A percentile compares a stretch with the other conserved stretches of the same genome.
phyloP scores from a whole-genome alignment of 2,888 invertebrate species.

The Timandra comae region DNA sequence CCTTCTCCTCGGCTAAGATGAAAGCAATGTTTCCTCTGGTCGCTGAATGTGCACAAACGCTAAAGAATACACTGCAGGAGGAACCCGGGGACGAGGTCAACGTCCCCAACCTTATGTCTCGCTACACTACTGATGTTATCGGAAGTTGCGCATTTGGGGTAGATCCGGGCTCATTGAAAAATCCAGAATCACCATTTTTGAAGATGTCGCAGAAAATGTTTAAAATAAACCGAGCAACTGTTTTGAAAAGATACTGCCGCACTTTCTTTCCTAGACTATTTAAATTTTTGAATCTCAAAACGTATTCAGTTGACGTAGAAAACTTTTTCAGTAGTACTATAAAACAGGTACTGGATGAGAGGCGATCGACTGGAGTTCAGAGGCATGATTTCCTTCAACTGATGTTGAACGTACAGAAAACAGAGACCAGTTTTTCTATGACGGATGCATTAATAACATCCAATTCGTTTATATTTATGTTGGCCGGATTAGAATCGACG shows the following conservation, averaged over 20 bases:
- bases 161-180: constrained; percentile 55
- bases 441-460: constrained; percentile 68
- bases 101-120: constrained; percentile 53
- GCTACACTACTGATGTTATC: constrained; percentile 66
- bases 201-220: constrained; percentile 70
- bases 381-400: constrained; percentile 64
- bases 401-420: constrained; percentile 66
- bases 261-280: constrained; percentile 61
- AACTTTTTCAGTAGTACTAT: constrained; percentile 58
- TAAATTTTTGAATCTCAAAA: constrained; percentile 59
- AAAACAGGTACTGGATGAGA: constrained; percentile 54
- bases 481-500: constrained; percentile 67
- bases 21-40: constrained; percentile 70
- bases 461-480: constrained; percentile 71
- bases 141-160: constrained; percentile 70
- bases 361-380: constrained; percentile 45
- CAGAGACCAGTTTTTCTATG: constrained; percentile 51
- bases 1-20: constrained; percentile 71
- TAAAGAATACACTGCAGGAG: constrained; percentile 39
- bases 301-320: constrained; percentile 60
- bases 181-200: constrained; percentile 58
- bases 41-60: constrained; percentile 52
- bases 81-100: constrained; percentile 46
- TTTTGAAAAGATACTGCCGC: constrained; percentile 62
- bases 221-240: constrained; percentile 46